These are phyloP conservation scores for Zoanthus sansibaricus DNA, from an alignment of 92 coral and sea anemone species.

Conservation along the genomic window DNA sequence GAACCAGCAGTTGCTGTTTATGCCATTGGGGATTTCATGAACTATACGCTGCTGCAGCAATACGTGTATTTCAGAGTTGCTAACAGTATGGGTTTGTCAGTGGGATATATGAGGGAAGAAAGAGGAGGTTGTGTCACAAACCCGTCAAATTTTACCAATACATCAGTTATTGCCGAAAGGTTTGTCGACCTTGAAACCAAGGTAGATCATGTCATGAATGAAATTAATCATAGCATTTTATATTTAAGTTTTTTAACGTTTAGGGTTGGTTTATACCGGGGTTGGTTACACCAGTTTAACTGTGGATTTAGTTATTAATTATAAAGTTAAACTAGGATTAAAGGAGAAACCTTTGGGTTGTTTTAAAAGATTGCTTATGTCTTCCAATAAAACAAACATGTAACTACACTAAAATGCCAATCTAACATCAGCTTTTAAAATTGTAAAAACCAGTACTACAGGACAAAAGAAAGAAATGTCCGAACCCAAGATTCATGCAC, in stretches of 20 bases:
- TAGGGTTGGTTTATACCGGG: background rate
- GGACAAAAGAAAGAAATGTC: no score
- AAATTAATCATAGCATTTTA: background rate
- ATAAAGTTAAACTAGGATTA: no score
- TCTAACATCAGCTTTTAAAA: no score
- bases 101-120: constrained; percentile 35
- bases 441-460: no score
- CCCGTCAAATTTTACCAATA: background rate
- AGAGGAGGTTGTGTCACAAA: background rate
- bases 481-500: no score
- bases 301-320: no score
- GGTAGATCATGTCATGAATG: background rate
- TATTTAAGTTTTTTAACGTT: background rate
- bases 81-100: constrained; percentile 63
- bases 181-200: background rate
- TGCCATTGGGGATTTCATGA: constrained; percentile 63
- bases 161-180: background rate
- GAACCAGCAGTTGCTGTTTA: background rate
- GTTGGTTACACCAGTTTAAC: no score
- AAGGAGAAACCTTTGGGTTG: no score
- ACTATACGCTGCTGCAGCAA: constrained; percentile 61
- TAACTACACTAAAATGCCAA: no score
- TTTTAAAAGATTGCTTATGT: no score
- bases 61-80: constrained; percentile 60
- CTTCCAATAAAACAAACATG: no score